Evolutionary conservation across 1,140 invertebrate species (phyloP).

Genomic region (Drosophila pseudoobscura): DNA sequence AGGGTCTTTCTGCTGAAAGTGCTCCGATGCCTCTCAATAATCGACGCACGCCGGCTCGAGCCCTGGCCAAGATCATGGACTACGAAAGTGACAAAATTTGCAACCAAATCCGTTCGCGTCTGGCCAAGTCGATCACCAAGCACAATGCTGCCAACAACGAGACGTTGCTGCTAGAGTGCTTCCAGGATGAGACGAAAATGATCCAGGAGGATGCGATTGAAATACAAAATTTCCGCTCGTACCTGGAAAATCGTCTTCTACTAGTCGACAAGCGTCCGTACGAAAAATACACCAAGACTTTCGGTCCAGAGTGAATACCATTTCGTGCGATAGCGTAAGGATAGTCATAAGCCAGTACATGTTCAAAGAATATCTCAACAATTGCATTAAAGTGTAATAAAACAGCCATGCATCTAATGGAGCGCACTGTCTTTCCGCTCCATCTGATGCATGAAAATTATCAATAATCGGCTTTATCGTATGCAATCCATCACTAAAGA

Average conservation of each 20-base stretch:
- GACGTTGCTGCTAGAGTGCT: conserved; percentile 1
- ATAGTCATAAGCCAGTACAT: background rate
- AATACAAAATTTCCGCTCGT: conserved; percentile 55
- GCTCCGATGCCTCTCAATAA: background rate
- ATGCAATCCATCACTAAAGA: no score
- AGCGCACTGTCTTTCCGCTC: no score
- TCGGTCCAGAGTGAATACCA: conserved; percentile 30
- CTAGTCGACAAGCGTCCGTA: conserved; percentile 50
- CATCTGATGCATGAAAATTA: no score
- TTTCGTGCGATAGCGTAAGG: background rate
- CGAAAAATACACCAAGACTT: conserved; percentile 55
- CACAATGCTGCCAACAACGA: background rate
- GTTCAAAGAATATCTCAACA: background rate
- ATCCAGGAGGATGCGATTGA: conserved; percentile 37
- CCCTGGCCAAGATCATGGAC: conserved; percentile 54
- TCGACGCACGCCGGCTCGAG: conserved; percentile 48
- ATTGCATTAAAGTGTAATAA: background rate
- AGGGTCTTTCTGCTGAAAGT: no score
- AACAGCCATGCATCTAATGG: background rate
- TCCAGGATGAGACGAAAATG: conserved; percentile 30
- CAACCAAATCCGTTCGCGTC: conserved; percentile 35
- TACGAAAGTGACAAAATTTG: conserved; percentile 59
- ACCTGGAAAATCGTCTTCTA: conserved; percentile 44
- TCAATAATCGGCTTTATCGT: no score
- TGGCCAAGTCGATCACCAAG: conserved; percentile 25